Base-by-base conservation (phyloP, 2,888 invertebrate genomes). In the Serripes groenlandicus region DNA sequence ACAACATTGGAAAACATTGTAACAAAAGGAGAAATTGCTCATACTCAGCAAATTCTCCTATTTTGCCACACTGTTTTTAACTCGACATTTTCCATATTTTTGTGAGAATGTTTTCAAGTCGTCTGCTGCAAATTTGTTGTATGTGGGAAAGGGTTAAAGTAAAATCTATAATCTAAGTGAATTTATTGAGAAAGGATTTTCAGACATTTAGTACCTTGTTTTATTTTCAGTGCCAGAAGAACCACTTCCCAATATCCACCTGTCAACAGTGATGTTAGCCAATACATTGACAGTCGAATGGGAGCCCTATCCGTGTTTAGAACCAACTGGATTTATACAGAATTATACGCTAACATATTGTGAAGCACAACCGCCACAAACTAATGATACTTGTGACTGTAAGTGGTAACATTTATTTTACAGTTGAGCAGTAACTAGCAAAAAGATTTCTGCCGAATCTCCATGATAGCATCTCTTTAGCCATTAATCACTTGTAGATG, bases 381-480 rank as follows among this genome's bases (percentile, higher is more conserved):
- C 66, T 21, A 34, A 66, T 23, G 66, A 66, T 11, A 66, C 66
- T 23, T 66, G 66, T 66, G 66, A 66, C 66, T 66, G 66, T 66
- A 26, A 42, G 66, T 66, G 9, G 2, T 26, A 23, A 49, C 49
- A 15, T 49, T 49, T 49, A 21, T 42, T 42, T 49, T 49, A 3
- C 49, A 21, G 49, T 5, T 2, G 15, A 49, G 49, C 49, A 21
- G 42, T 42, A 42, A n/a, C n/a, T n/a, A n/a, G n/a, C n/a, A n/a
- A n/a, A n/a, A n/a, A n/a, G n/a, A n/a, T n/a, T n/a, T n/a, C n/a
- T n/a, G n/a, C n/a, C n/a, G n/a, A n/a, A n/a, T n/a, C n/a, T n/a
- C n/a, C n/a, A n/a, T n/a, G n/a, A n/a, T n/a, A n/a, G n/a, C n/a
- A n/a, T n/a, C n/a, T n/a, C n/a, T n/a, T n/a, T n/a, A n/a, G n/a